Evolutionary conservation across 2,797 vertebrate species (phyloP).

Genomic region (Sebastiscus tertius): DNA sequence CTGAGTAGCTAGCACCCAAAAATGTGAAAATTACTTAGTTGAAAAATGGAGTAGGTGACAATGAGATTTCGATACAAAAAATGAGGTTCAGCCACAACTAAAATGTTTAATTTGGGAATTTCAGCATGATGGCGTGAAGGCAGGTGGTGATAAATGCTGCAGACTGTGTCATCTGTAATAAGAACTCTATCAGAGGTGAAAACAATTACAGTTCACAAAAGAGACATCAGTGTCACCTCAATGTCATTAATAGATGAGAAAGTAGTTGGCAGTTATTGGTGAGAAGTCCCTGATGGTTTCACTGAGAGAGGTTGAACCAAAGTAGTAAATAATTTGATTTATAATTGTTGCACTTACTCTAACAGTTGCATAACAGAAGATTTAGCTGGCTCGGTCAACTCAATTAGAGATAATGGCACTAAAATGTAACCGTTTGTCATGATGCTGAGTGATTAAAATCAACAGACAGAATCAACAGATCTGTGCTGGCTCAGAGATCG

Average conservation of each 20-base stretch:
- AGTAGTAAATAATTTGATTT: neutral
- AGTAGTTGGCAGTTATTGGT: neutral
- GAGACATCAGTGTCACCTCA: neutral
- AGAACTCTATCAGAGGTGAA: neutral
- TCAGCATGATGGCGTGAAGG: neutral
- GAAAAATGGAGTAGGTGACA: neutral
- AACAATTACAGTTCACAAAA: neutral
- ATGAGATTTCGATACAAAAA: neutral
- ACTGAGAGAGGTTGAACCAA: neutral
- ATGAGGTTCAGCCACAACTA: neutral
- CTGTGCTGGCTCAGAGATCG: neutral
- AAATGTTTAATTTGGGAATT: neutral
- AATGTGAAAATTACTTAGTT: neutral
- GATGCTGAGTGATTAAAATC: neutral
- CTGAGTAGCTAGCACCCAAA: too few species aligned
- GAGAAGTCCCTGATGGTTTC: neutral
- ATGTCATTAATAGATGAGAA: neutral
- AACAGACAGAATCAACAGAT: neutral
- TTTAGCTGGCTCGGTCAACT: neutral
- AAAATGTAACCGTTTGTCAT: neutral
- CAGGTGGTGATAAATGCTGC: neutral
- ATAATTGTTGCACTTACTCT: neutral
- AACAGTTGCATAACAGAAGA: neutral
- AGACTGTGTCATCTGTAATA: neutral
- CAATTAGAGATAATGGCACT: neutral